Evolutionary conservation across 2,797 vertebrate species (phyloP).

Genomic region (Notolepis coatsorum): DNA sequence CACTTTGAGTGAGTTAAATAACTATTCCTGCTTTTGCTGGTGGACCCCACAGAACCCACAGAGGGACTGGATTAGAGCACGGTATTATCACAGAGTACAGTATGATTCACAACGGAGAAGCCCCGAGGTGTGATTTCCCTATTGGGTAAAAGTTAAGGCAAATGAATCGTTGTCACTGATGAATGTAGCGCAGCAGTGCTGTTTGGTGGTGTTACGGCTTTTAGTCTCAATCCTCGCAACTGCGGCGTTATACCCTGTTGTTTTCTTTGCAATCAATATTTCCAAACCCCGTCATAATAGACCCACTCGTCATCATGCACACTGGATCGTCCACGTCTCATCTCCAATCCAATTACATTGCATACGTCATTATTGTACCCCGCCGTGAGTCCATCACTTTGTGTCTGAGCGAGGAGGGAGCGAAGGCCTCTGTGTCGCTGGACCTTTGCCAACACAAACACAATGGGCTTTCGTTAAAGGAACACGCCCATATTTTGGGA

Average conservation of each 20-base stretch:
- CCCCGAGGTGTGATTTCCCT: too few relatives aligned
- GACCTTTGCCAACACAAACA: slow-evolving; percentile 49
- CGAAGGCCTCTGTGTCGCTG: slow-evolving; percentile 34
- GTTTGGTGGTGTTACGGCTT: neutral
- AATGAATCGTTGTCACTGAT: neutral
- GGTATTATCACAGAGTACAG: neutral
- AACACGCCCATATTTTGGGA: too few relatives aligned
- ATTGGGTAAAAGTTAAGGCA: neutral
- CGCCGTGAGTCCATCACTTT: slow-evolving; percentile 44
- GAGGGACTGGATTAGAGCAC: too few relatives aligned
- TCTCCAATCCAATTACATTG: slow-evolving; percentile 64
- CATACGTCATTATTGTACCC: slow-evolving; percentile 47
- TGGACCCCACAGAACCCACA: too few relatives aligned
- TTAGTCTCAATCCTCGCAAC: slow-evolving; percentile 4
- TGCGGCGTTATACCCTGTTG: slow-evolving; percentile 2
- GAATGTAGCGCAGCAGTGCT: neutral
- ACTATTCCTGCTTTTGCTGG: too few relatives aligned
- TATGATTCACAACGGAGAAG: neutral
- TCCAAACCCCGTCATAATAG: slow-evolving; percentile 40
- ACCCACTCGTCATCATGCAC: too few relatives aligned
- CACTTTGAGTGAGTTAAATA: too few relatives aligned
- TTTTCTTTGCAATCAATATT: slow-evolving; percentile 22
- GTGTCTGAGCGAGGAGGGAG: slow-evolving; percentile 38
- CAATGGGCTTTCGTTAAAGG: slow-evolving; percentile 31
- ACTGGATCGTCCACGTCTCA: slow-evolving; percentile 56